Evolutionary conservation across 2,888 invertebrate species (phyloP).

Genomic region (Aricia artaxerxes): DNA sequence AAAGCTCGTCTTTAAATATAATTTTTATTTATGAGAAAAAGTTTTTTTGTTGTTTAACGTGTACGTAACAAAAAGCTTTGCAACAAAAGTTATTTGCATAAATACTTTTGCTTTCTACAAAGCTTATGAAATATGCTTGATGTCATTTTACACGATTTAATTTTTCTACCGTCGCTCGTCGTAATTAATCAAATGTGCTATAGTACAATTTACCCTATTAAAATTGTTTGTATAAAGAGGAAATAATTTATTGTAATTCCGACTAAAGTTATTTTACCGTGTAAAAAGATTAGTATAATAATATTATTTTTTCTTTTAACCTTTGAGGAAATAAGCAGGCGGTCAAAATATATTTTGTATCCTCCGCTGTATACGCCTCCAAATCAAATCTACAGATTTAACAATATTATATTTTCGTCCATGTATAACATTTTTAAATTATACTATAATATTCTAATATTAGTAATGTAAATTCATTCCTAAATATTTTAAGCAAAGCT

Average conservation of each 20-base stretch:
- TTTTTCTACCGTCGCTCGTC: not conserved
- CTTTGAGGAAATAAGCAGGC: too few species aligned
- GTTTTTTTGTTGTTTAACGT: not conserved
- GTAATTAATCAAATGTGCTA: not conserved
- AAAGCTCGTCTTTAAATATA: too few species aligned
- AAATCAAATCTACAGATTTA: too few species aligned
- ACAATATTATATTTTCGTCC: too few species aligned
- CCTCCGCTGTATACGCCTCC: too few species aligned
- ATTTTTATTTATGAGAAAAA: too few species aligned
- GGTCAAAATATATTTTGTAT: too few species aligned
- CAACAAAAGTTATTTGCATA: not conserved
- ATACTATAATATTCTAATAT: not conserved
- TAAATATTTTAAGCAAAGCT: not conserved
- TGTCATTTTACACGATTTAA: not conserved
- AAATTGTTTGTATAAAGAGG: not conserved
- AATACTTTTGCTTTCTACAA: not conserved
- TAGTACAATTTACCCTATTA: not conserved
- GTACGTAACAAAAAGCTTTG: not conserved
- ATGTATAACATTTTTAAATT: too few species aligned
- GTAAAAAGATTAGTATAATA: not conserved
- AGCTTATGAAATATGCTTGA: not conserved
- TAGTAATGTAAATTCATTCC: not conserved
- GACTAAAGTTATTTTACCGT: too few species aligned
- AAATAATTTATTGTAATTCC: not conserved
- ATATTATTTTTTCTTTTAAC: not conserved